Conservation (phyloP, 30 jellyfish, hydroid and myxozoan genomes). For the Turritopsis rubra region DNA sequence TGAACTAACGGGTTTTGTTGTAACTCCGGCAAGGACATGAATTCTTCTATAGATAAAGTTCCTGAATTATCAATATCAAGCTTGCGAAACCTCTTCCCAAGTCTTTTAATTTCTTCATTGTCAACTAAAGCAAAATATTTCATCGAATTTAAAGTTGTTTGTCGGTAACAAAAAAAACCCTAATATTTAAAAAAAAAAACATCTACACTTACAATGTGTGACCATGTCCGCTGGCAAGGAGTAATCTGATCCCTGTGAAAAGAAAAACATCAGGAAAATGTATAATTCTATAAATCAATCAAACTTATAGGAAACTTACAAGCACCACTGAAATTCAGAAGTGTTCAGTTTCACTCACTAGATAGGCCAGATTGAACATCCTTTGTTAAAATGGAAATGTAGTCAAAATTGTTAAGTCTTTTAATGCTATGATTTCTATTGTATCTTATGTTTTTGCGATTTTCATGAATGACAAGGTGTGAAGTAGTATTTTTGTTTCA, state of each 20-base stretch:
- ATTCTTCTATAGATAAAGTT: slow-evolving; percentile 83
- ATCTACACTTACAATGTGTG: slow-evolving; percentile 65
- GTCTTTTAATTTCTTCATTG: slow-evolving; percentile 80
- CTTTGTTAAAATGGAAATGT: background rate
- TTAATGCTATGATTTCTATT: background rate
- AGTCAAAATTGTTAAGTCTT: background rate
- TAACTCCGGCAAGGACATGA: slow-evolving; percentile 91
- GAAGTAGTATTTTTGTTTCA: background rate
- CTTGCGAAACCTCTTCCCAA: slow-evolving; percentile 82
- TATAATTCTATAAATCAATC: background rate
- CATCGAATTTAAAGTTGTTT: background rate
- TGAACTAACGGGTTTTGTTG: slow-evolving; percentile 94
- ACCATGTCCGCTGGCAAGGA: slow-evolving; percentile 90
- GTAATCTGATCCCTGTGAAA: slow-evolving; percentile 65
- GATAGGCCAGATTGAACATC: background rate
- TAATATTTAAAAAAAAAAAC: background rate
- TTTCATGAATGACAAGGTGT: background rate
- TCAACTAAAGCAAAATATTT: slow-evolving; percentile 44
- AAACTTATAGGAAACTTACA: background rate
- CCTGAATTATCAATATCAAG: slow-evolving; percentile 93
- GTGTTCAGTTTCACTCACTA: background rate
- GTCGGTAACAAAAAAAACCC: background rate
- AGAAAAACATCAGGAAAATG: background rate
- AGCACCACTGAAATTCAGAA: too few species aligned
- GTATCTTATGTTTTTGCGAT: background rate